phyloP scores from a whole-genome alignment of 2,888 invertebrate genomes.

The Isotomurus palustris region DNA sequence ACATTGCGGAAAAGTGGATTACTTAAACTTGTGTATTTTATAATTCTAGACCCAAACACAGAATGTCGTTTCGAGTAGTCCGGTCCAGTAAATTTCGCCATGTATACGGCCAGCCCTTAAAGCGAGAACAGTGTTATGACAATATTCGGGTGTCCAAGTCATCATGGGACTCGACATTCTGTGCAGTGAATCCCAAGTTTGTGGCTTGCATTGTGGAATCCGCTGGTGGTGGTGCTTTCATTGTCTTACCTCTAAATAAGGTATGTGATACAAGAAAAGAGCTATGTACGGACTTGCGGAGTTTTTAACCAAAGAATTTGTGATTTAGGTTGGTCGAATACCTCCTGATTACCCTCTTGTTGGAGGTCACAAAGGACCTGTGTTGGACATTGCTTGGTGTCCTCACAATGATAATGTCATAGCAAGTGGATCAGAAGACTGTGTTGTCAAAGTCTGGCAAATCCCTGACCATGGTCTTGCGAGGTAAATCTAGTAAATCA shows the following conservation, averaged over 20 bases:
- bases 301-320: not conserved
- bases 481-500: slow-evolving; percentile 40
- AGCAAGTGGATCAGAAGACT: slow-evolving; percentile 95
- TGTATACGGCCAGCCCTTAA: slow-evolving; percentile 84
- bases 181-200: slow-evolving; percentile 97
- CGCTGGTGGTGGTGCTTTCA: slow-evolving; percentile 92
- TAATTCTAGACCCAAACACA: too few relatives aligned
- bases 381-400: slow-evolving; percentile 95
- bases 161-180: slow-evolving; percentile 97
- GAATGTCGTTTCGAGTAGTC: slow-evolving; percentile 93
- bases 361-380: slow-evolving; percentile 94
- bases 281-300: too few relatives aligned
- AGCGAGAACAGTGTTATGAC: slow-evolving; percentile 96
- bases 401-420: slow-evolving; percentile 98
- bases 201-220: slow-evolving; percentile 95
- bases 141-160: slow-evolving; percentile 95
- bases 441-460: slow-evolving; percentile 95
- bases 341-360: slow-evolving; percentile 90
- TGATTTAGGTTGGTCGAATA: slow-evolving; percentile 78
- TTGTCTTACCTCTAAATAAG: slow-evolving; percentile 89
- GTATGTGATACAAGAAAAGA: slow-evolving; percentile 54
- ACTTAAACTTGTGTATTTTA: too few relatives aligned
- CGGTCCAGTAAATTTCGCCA: slow-evolving; percentile 97
- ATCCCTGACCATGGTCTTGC: slow-evolving; percentile 86
- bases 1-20: too few relatives aligned